Conservation (phyloP, 2,113 vertebrate genomes). For the Lamprologus ornatipinnis region DNA sequence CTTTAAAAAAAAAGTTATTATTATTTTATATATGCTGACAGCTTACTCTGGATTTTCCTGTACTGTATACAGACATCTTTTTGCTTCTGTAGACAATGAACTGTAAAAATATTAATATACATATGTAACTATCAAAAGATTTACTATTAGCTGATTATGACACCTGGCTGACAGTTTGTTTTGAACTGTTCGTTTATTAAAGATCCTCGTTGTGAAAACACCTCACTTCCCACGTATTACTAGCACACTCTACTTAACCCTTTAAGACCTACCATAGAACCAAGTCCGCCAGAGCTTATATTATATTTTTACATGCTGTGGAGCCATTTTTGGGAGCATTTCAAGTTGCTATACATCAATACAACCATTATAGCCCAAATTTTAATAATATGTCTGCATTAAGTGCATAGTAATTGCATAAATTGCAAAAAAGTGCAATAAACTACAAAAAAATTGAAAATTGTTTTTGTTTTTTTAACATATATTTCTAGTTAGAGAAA, state of each 20-base stretch:
- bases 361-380: accelerated
- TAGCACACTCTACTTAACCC: not conserved
- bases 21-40: not conserved
- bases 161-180: not conserved
- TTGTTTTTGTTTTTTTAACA: too few relatives aligned
- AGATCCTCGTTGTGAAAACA: not conserved
- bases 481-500: too few relatives aligned
- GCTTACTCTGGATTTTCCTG: accelerated
- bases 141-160: not conserved
- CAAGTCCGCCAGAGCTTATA: too few relatives aligned
- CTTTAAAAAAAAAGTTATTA: not conserved
- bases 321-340: too few relatives aligned
- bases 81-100: not conserved
- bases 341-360: too few relatives aligned
- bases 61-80: not conserved
- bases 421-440: too few relatives aligned
- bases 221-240: not conserved
- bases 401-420: too few relatives aligned
- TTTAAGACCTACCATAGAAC: too few relatives aligned
- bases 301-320: accelerated
- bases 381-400: too few relatives aligned
- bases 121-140: not conserved
- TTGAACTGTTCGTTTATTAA: not conserved
- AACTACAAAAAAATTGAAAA: accelerated
- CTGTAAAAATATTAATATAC: not conserved